Conservation (phyloP, 1,140 invertebrate genomes). For the Tribolium castaneum region DNA sequence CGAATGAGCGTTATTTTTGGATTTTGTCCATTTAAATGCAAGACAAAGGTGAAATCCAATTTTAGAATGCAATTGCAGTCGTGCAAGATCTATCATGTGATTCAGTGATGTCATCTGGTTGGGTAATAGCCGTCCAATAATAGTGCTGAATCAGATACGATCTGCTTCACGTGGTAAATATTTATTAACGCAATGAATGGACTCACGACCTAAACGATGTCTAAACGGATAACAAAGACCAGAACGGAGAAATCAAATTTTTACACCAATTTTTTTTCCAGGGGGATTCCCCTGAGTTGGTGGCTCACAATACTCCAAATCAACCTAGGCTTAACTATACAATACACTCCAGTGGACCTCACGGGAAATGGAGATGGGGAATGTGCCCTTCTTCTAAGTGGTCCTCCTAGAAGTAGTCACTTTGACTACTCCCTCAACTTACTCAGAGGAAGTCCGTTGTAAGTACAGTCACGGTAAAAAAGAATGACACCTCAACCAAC, state of each 20-base stretch:
- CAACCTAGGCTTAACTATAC: conserved; percentile 51
- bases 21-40: neutral
- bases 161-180: neutral
- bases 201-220: neutral
- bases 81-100: neutral
- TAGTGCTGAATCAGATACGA: neutral
- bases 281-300: conserved; percentile 35
- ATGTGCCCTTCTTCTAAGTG: conserved; percentile 80
- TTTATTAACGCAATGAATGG: neutral
- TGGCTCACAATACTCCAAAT: conserved; percentile 17
- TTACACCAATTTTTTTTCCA: conserved; percentile 30
- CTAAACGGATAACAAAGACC: neutral
- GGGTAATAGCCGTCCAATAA: neutral
- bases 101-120: neutral
- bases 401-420: conserved; percentile 78
- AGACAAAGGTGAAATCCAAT: neutral
- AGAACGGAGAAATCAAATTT: neutral
- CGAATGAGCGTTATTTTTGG: neutral
- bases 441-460: conserved; percentile 75
- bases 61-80: neutral
- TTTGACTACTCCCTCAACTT: conserved; percentile 87
- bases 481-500: too few relatives aligned
- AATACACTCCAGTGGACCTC: conserved; percentile 61
- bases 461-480: conserved; percentile 69
- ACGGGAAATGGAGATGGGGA: conserved; percentile 68